A percentile compares a stretch with the other conserved stretches of the same genome.
These are phyloP conservation scores for Ptychoptera contaminata DNA, from an alignment of 2,888 invertebrate species.

Conservation along the genomic window DNA sequence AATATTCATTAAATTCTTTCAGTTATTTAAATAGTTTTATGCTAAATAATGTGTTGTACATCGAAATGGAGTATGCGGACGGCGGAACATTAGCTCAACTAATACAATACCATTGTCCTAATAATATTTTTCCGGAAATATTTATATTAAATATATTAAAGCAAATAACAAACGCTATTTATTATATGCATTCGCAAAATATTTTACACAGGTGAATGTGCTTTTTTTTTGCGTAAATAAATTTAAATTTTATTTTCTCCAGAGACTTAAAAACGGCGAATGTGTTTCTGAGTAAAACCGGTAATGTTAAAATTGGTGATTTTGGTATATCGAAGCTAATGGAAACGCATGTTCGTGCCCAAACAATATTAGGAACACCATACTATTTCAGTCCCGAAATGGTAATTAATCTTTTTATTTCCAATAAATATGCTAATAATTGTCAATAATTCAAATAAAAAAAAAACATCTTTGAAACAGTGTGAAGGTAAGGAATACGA, in stretches of 20 bases:
- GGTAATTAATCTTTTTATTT: constrained; percentile 27
- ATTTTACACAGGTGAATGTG: constrained; percentile 37
- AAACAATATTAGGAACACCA: constrained; percentile 56
- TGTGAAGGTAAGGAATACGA: constrained; percentile 62
- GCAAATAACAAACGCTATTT: constrained; percentile 52
- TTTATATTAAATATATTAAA: constrained; percentile 45
- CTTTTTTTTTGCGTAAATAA: background rate
- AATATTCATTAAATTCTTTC: background rate
- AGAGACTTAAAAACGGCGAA: constrained; percentile 61
- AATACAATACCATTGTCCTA: constrained; percentile 34
- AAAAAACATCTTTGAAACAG: constrained; percentile 26
- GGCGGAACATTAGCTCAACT: constrained; percentile 54
- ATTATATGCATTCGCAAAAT: constrained; percentile 53
- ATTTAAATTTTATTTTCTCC: constrained; percentile 9
- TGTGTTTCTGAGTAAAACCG: constrained; percentile 51
- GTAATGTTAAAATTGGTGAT: constrained; percentile 53
- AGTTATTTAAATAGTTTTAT: constrained; percentile 60
- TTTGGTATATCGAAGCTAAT: constrained; percentile 63
- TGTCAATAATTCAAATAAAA: background rate
- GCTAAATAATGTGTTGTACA: constrained; percentile 49
- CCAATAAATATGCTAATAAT: background rate
- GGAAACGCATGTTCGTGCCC: constrained; percentile 46
- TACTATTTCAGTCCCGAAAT: constrained; percentile 61
- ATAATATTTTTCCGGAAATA: constrained; percentile 39
- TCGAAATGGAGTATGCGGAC: constrained; percentile 68